A percentile compares a stretch with the other conserved stretches of the same genome.
Evolutionary conservation across 2,888 invertebrate species (phyloP).

Genomic region (Cantharis rustica): DNA sequence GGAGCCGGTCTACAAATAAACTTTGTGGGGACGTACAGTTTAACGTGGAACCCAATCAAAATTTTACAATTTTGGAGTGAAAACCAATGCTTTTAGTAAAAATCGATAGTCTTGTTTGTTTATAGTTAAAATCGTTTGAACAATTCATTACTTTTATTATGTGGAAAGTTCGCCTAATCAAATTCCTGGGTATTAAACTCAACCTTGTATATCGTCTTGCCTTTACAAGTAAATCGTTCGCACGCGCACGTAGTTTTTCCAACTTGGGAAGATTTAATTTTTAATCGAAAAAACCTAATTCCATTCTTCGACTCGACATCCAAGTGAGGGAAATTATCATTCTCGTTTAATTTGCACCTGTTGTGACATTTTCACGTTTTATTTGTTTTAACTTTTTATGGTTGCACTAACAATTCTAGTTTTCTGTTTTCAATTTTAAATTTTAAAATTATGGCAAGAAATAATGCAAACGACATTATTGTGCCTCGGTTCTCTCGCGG

Average conservation of each 20-base stretch:
- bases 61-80: too few relatives aligned
- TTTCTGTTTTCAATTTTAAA: background rate
- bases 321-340: background rate
- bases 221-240: background rate
- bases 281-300: background rate
- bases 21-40: too few relatives aligned
- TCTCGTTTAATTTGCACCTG: background rate
- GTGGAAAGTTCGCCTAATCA: background rate
- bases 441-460: background rate
- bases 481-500: background rate
- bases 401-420: background rate
- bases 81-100: background rate
- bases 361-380: background rate
- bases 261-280: background rate
- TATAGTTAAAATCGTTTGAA: background rate
- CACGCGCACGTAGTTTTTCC: background rate
- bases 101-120: background rate
- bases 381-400: background rate
- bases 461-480: background rate
- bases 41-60: too few relatives aligned
- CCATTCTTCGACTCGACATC: background rate
- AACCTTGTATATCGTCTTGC: background rate
- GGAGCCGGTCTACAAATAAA: too few relatives aligned
- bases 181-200: background rate
- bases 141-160: background rate